Conservation (phyloP, 2,888 invertebrate species). For the Microctonus aethiopoides region DNA sequence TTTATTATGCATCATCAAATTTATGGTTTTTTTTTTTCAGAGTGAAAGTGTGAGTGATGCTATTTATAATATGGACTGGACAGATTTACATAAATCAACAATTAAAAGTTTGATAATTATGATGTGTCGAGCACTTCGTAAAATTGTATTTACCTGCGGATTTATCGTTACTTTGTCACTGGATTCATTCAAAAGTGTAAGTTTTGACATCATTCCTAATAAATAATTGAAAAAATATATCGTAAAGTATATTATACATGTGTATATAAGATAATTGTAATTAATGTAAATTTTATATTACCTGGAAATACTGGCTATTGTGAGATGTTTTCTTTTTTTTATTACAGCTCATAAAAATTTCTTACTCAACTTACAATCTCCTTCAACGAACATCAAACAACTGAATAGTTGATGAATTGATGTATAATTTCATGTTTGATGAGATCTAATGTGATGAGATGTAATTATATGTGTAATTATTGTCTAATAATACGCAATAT, state of each 20-base stretch:
- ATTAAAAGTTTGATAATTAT: conserved; percentile 33
- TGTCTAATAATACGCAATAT: too few relatives aligned
- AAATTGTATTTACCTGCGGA: conserved; percentile 32
- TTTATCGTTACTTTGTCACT: conserved; percentile 32
- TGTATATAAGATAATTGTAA: too few relatives aligned
- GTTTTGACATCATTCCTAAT: conserved; percentile 2
- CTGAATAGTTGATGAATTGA: too few relatives aligned
- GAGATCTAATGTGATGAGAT: too few relatives aligned
- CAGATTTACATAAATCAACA: conserved; percentile 19
- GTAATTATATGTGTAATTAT: too few relatives aligned
- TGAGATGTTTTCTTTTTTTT: too few relatives aligned
- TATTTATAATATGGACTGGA: conserved; percentile 37
- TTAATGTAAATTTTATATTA: too few relatives aligned
- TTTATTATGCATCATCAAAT: too few relatives aligned
- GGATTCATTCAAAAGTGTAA: conserved; percentile 37
- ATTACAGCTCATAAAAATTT: conserved; percentile 34
- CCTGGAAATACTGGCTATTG: too few relatives aligned
- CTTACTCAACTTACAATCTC: conserved; percentile 33
- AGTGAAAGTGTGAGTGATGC: conserved; percentile 36
- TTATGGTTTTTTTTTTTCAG: not conserved
- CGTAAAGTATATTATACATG: not conserved
- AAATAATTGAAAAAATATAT: too few relatives aligned
- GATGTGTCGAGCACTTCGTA: conserved; percentile 34
- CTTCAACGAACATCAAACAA: conserved; percentile 17
- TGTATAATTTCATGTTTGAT: too few relatives aligned